Evolutionary conservation across 2,888 invertebrate species (phyloP).

Genomic region (Meandrusa payeni): DNA sequence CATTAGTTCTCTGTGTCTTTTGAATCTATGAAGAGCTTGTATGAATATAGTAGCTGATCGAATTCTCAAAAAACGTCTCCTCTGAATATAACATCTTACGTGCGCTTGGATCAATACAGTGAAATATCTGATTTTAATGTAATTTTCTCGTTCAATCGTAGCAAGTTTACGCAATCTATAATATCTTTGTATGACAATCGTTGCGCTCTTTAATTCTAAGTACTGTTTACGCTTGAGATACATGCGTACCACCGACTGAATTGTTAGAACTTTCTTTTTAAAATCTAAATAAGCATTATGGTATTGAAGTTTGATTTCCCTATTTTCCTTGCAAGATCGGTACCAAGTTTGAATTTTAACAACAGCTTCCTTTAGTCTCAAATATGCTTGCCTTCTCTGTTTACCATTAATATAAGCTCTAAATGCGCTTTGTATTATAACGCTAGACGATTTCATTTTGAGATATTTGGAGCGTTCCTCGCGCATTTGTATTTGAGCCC

Average conservation of each 20-base stretch:
- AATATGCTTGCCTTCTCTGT: slow-evolving; percentile 43
- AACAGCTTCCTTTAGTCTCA: slow-evolving; percentile 49
- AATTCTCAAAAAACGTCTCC: slow-evolving; percentile 46
- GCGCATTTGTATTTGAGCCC: slow-evolving; percentile 57
- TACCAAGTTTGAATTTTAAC: slow-evolving; percentile 71
- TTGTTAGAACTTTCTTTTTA: slow-evolving; percentile 42
- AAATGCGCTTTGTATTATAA: slow-evolving; percentile 60
- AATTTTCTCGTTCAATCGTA: slow-evolving; percentile 36
- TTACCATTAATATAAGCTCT: slow-evolving; percentile 51
- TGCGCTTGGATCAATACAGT: slow-evolving; percentile 43
- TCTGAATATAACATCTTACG: slow-evolving; percentile 46
- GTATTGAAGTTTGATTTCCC: slow-evolving; percentile 41
- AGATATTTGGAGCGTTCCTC: slow-evolving; percentile 43
- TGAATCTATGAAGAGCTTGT: slow-evolving; percentile 61
- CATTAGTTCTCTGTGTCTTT: slow-evolving; percentile 36
- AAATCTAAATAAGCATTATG: slow-evolving; percentile 44
- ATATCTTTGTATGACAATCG: slow-evolving; percentile 44
- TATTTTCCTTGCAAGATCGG: slow-evolving; percentile 45
- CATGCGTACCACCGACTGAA: slow-evolving; percentile 64
- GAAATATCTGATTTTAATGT: slow-evolving; percentile 29
- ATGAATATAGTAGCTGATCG: slow-evolving; percentile 46
- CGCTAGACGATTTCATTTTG: slow-evolving; percentile 44
- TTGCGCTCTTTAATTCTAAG: slow-evolving; percentile 34
- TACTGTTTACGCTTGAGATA: slow-evolving; percentile 44
- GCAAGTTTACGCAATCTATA: slow-evolving; percentile 49